These are phyloP conservation scores for Moxostoma hubbsi DNA, from an alignment of 2,797 vertebrate genomes.

Conservation along the genomic window DNA sequence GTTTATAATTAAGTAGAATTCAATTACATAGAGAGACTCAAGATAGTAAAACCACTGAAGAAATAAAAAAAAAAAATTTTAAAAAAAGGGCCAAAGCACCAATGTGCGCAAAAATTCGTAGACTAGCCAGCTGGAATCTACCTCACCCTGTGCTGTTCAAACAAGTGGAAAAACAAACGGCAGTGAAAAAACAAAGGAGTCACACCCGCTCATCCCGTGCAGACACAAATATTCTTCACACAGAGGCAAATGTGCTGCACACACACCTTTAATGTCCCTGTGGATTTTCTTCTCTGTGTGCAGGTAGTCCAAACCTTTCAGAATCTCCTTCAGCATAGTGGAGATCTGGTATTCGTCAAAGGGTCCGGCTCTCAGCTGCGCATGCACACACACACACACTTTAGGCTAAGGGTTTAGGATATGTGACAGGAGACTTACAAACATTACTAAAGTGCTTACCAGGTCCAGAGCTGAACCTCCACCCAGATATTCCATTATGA, in stretches of 20 bases:
- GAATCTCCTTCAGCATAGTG: conserved; percentile 95
- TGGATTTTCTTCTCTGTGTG: conserved; percentile 98
- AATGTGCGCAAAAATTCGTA: conserved; percentile 35
- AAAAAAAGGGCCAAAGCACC: conserved; percentile 10
- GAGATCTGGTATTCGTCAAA: conserved; percentile 98
- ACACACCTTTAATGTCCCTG: conserved; percentile 95
- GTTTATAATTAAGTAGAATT: not conserved
- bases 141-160: conserved; percentile 10
- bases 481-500: conserved; percentile 98
- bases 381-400: not conserved
- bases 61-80: not conserved
- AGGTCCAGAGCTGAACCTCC: conserved; percentile 96
- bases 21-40: not conserved
- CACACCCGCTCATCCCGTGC: conserved; percentile 43
- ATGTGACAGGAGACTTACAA: not conserved
- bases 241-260: not conserved
- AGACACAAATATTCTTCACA: conserved; percentile 37
- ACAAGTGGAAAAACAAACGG: conserved; percentile 44
- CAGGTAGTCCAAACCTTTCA: conserved; percentile 96
- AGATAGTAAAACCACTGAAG: not conserved
- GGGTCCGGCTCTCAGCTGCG: conserved; percentile 91
- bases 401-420: not conserved
- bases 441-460: conserved; percentile 72
- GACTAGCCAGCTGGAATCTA: not conserved
- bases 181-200: conserved; percentile 55